These are phyloP conservation scores for Parnassius apollo DNA, from an alignment of 2,888 invertebrate genomes.

Conservation along the genomic window DNA sequence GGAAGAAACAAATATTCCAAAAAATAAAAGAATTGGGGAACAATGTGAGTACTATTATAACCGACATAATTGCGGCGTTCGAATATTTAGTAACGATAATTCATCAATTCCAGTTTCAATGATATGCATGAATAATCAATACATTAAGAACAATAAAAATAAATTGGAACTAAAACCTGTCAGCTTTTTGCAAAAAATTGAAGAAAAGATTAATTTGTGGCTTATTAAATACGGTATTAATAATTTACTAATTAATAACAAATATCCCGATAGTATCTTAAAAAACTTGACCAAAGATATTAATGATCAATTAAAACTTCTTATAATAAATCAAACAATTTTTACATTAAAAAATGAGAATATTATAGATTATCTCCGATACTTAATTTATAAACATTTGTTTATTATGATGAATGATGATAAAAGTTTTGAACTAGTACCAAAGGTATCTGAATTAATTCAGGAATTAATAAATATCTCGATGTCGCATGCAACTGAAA, in stretches of 20 bases:
- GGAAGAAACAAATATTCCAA: slow-evolving; percentile 6
- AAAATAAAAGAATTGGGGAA: background rate
- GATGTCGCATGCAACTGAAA: background rate
- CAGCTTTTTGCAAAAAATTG: slow-evolving; percentile 18
- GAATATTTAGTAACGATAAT: background rate
- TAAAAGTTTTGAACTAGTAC: slow-evolving; percentile 10
- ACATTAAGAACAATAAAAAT: background rate
- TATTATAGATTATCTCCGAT: slow-evolving; percentile 10
- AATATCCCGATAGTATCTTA: slow-evolving; percentile 22
- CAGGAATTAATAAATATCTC: slow-evolving; percentile 7
- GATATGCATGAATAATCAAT: background rate
- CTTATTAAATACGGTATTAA: slow-evolving; percentile 26
- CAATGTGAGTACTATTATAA: background rate
- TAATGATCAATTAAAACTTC: slow-evolving; percentile 29
- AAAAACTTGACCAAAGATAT: slow-evolving; percentile 31
- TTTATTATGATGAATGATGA: background rate
- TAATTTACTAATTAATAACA: slow-evolving; percentile 14
- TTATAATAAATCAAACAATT: slow-evolving; percentile 3
- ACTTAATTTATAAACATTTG: slow-evolving; percentile 19
- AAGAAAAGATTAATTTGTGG: slow-evolving; percentile 30
- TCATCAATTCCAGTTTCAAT: background rate
- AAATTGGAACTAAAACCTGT: background rate
- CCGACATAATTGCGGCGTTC: background rate
- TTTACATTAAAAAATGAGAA: slow-evolving; percentile 20
- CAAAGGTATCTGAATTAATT: slow-evolving; percentile 22